phyloP scores from a whole-genome alignment of 2,888 invertebrate genomes.

The Sabatieria punctata region DNA sequence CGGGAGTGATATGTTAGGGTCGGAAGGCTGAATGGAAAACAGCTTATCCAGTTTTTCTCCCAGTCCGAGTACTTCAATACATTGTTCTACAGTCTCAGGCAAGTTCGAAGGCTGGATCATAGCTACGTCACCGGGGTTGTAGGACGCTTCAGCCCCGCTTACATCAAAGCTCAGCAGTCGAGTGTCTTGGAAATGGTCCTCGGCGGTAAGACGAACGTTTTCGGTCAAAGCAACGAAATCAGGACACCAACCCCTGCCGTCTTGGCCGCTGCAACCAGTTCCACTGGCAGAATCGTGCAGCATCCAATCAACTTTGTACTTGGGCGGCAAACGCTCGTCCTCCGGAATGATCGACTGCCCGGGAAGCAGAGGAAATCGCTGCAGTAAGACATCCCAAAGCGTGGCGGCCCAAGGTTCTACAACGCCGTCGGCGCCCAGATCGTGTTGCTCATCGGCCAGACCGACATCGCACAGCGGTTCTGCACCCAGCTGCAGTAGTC shows the following conservation, averaged over 20 bases:
- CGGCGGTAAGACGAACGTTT: slow-evolving; percentile 7
- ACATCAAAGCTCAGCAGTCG: slow-evolving; percentile 55
- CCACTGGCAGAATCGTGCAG: too few relatives aligned
- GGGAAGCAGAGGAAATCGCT: too few relatives aligned
- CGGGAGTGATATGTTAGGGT: slow-evolving; percentile 1
- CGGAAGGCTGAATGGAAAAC: background rate
- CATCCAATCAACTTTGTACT: slow-evolving; percentile 12
- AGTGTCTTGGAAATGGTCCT: slow-evolving; percentile 58
- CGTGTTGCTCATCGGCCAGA: slow-evolving; percentile 87
- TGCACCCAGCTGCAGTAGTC: slow-evolving; percentile 41
- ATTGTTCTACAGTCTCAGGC: slow-evolving; percentile 46
- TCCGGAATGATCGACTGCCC: too few relatives aligned
- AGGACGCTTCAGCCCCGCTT: slow-evolving; percentile 33
- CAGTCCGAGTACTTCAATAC: background rate
- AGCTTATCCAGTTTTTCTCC: background rate
- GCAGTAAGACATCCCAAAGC: slow-evolving; percentile 34
- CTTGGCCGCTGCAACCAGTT: too few relatives aligned
- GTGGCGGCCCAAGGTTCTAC: slow-evolving; percentile 59
- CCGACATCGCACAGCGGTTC: slow-evolving; percentile 32
- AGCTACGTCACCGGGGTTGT: slow-evolving; percentile 82
- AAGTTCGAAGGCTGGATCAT: slow-evolving; percentile 66
- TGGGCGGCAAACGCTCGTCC: slow-evolving; percentile 16
- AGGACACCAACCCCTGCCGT: too few relatives aligned
- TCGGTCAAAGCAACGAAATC: too few relatives aligned
- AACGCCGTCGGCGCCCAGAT: slow-evolving; percentile 69